phyloP scores from a whole-genome alignment of 1,140 invertebrate genomes.

The Scaptomyza pallida region DNA sequence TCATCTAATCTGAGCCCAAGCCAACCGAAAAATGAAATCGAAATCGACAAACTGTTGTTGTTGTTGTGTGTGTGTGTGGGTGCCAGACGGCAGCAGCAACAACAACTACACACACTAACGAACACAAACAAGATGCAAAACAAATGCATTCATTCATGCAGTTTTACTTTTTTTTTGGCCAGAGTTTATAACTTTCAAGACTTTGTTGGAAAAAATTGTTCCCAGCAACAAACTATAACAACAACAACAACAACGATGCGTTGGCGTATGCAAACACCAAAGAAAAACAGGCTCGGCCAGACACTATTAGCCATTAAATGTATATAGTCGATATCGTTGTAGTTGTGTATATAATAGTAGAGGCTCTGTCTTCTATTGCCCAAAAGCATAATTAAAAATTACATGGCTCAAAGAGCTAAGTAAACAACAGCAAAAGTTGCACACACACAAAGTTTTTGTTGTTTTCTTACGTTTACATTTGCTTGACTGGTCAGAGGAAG shows the following conservation, averaged over 20 bases:
- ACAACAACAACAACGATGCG: constrained; percentile 34
- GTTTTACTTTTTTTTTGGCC: constrained; percentile 23
- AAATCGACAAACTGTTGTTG: constrained; percentile 49
- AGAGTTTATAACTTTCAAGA: constrained; percentile 40
- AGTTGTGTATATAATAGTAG: constrained; percentile 1
- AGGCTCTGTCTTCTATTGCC: constrained; percentile 39
- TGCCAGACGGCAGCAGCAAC: constrained; percentile 41
- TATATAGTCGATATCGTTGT: neutral
- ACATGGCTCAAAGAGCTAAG: constrained; percentile 45
- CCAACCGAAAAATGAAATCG: constrained; percentile 62
- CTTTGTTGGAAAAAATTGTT: constrained; percentile 27
- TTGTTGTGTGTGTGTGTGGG: constrained; percentile 51
- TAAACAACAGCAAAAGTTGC: constrained; percentile 35
- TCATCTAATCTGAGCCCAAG: constrained; percentile 42
- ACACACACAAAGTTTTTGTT: constrained; percentile 13
- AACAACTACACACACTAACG: constrained; percentile 5
- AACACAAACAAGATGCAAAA: constrained; percentile 38
- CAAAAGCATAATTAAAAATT: constrained; percentile 66
- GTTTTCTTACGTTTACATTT: constrained; percentile 21
- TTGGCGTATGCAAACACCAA: constrained; percentile 52
- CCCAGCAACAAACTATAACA: constrained; percentile 23
- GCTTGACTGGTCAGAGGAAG: constrained; percentile 13
- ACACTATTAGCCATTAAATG: constrained; percentile 31
- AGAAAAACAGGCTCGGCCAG: constrained; percentile 40
- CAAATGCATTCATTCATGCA: constrained; percentile 57